A percentile compares a stretch with the other conserved stretches of the same genome.
Conservation (phyloP, 2,888 invertebrate genomes). For the Perithous albicinctus region DNA sequence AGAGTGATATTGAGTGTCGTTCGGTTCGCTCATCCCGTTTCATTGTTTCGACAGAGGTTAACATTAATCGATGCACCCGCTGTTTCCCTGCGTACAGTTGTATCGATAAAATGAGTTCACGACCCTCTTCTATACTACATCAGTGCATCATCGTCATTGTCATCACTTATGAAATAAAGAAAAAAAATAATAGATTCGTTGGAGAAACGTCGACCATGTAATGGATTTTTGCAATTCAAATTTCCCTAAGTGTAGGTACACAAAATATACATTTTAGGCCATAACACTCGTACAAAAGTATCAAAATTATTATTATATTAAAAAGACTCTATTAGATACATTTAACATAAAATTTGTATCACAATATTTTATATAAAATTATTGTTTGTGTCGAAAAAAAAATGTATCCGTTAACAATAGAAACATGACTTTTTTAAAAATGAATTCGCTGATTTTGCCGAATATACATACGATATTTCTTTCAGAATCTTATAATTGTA, state of each 20-base stretch:
- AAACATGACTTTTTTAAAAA: background rate
- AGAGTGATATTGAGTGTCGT: constrained; percentile 2
- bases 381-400: background rate
- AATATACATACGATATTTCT: too few species aligned
- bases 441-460: too few species aligned
- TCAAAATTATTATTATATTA: too few species aligned
- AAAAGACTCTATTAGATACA: background rate
- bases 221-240: background rate
- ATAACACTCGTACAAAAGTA: too few species aligned
- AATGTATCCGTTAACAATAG: background rate
- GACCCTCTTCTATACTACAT: background rate
- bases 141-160: background rate
- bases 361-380: background rate
- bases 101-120: constrained; percentile 17
- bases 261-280: background rate
- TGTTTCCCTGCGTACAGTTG: background rate
- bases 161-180: background rate
- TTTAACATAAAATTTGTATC: background rate
- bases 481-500: too few species aligned
- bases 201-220: background rate
- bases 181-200: background rate
- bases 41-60: constrained; percentile 17
- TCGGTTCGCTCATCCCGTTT: background rate
- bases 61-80: constrained; percentile 1
- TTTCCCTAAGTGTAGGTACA: background rate